phyloP scores from a whole-genome alignment of 1,140 invertebrate genomes.

The Pogonus chalceus region DNA sequence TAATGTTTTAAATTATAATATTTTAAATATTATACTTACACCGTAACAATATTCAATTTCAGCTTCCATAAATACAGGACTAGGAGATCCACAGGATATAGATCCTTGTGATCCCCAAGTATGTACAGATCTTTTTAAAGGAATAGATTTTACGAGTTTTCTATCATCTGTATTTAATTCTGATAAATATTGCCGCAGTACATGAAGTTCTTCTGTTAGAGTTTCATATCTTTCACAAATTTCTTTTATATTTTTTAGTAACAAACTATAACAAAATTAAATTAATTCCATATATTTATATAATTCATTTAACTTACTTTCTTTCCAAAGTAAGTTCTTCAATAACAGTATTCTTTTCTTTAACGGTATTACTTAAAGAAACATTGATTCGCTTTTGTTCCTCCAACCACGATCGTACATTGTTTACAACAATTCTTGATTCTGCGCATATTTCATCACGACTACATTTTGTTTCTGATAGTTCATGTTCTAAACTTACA shows the following conservation, averaged over 20 bases:
- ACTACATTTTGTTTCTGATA: conserved; percentile 11
- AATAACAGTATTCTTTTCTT: not conserved
- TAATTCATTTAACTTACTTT: not conserved
- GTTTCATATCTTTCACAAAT: not conserved
- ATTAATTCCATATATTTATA: not conserved
- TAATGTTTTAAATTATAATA: not conserved
- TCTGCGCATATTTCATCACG: conserved; percentile 15
- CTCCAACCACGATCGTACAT: conserved; percentile 13
- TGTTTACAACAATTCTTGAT: conserved; percentile 11
- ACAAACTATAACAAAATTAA: not conserved
- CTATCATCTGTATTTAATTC: not conserved
- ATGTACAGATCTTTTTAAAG: not conserved
- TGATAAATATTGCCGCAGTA: not conserved
- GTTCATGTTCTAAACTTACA: conserved; percentile 16
- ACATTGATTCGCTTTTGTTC: conserved; percentile 16
- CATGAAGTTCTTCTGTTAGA: not conserved
- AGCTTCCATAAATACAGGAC: not conserved
- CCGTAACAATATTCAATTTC: not conserved
- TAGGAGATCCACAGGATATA: not conserved
- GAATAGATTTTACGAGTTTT: not conserved
- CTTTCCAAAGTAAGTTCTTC: not conserved
- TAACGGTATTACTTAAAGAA: not conserved
- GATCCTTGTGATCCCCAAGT: not conserved
- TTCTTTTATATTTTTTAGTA: not conserved
- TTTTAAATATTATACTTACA: not conserved